Evolutionary conservation across 30 jellyfish, hydroid and myxozoan genomes (phyloP), one percentile per base, ranked within the genome.

Genomic region (Sanderia malayensis): DNA sequence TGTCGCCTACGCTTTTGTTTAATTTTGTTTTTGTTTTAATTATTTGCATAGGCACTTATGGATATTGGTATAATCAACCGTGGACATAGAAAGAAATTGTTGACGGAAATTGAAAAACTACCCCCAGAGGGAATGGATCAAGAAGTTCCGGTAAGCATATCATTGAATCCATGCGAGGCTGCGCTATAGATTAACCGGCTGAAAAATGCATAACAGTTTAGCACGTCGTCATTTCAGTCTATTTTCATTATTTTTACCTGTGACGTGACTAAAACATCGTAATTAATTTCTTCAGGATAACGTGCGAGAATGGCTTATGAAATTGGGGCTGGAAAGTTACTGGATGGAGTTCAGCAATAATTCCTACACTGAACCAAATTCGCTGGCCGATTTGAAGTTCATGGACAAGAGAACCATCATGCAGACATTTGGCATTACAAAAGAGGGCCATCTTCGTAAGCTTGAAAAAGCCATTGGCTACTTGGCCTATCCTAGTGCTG

Each of bases 121-220:
- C 98, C 98, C 22, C 95, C 98, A 11, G 96, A 90, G 60, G 98
- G 84, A 55, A 77, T 90, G 81, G 98, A 90, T 66, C 98, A 90
- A 71, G 95, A 86, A 66, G 98, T 90, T 20, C 98, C 98, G 46
- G 98, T 90, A 70, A 68, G 97, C n/a, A n/a, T n/a, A n/a, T n/a
- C n/a, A n/a, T n/a, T n/a, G n/a, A n/a, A n/a, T n/a, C n/a, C n/a
- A n/a, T n/a, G n/a, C n/a, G n/a, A n/a, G n/a, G n/a, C n/a, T n/a
- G n/a, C n/a, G n/a, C n/a, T n/a, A n/a, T n/a, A n/a, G n/a, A n/a
- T n/a, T n/a, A n/a, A n/a, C n/a, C n/a, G n/a, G n/a, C n/a, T n/a
- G n/a, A n/a, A n/a, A n/a, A n/a, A n/a, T n/a, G n/a, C n/a, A n/a
- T n/a, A n/a, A n/a, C n/a, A n/a, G n/a, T n/a, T n/a, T n/a, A n/a